phyloP scores from a whole-genome alignment of 1,140 invertebrate genomes.

The Hyles vespertilio region DNA sequence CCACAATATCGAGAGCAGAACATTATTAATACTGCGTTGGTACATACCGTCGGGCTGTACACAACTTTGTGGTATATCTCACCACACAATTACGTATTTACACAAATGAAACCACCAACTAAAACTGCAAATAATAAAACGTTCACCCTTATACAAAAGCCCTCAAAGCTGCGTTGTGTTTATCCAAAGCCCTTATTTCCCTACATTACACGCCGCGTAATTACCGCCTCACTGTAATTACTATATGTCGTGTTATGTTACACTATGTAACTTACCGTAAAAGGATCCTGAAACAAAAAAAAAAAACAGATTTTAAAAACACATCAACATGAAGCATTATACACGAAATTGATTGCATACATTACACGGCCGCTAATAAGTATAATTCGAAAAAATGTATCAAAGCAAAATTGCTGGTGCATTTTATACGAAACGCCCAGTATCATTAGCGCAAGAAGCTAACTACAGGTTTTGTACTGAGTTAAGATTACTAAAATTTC shows the following conservation, averaged over 20 bases:
- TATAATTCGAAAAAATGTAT: conserved; percentile 9
- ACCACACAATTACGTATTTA: no score
- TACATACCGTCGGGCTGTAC: no score
- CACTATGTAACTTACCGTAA: conserved; percentile 47
- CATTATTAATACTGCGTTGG: no score
- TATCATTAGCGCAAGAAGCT: conserved; percentile 7
- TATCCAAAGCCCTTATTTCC: conserved; percentile 3
- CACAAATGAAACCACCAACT: no score
- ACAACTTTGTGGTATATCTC: no score
- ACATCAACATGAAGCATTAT: not conserved
- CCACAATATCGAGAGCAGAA: no score
- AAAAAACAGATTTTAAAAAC: conserved; percentile 17
- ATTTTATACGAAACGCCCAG: conserved; percentile 3
- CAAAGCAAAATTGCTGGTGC: not conserved
- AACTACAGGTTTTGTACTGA: conserved; percentile 7
- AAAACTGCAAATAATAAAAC: no score
- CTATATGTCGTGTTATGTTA: conserved; percentile 3
- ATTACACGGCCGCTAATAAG: conserved; percentile 13
- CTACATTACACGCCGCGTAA: not conserved
- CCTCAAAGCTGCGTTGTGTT: not conserved
- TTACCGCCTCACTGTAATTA: conserved; percentile 6
- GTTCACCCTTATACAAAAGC: no score
- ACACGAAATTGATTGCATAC: conserved; percentile 11
- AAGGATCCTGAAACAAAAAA: conserved; percentile 66
- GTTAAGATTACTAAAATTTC: conserved; percentile 15